Conservation (phyloP, 2,113 vertebrate species). For the Cololabis saira region DNA sequence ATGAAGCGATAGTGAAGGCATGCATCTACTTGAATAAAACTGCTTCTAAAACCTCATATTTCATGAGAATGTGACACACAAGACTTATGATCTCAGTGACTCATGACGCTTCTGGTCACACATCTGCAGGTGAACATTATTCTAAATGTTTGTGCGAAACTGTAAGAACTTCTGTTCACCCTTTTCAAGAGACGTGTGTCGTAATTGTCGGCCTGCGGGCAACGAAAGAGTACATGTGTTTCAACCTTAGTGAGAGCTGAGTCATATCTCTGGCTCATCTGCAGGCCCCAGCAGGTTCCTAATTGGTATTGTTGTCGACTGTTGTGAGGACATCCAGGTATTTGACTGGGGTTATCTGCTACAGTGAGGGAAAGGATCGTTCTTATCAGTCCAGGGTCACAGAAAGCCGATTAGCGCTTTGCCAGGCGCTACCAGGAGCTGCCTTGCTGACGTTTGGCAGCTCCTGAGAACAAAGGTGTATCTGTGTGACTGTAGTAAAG, state of each 20-base stretch:
- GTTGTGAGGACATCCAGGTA: slow-evolving; percentile 66
- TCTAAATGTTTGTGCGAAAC: slow-evolving; percentile 2
- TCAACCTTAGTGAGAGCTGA: slow-evolving; percentile 64
- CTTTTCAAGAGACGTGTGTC: slow-evolving; percentile 37
- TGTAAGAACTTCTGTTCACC: slow-evolving; percentile 35
- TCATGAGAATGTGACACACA: slow-evolving; percentile 44
- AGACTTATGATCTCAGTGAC: slow-evolving; percentile 31
- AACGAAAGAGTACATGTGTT: slow-evolving; percentile 23
- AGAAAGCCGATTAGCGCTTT: slow-evolving; percentile 68
- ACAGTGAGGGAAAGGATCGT: slow-evolving; percentile 61
- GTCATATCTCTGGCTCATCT: slow-evolving; percentile 75
- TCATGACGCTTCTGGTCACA: slow-evolving; percentile 34
- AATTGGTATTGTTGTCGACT: slow-evolving; percentile 72
- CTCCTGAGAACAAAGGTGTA: slow-evolving; percentile 66
- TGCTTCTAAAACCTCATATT: slow-evolving; percentile 41
- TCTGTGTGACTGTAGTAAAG: slow-evolving; percentile 54
- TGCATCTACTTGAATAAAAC: slow-evolving; percentile 27
- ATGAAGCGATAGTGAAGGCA: slow-evolving; percentile 15
- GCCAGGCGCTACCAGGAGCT: slow-evolving; percentile 18
- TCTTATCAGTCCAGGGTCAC: slow-evolving; percentile 74
- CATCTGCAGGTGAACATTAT: slow-evolving; percentile 3
- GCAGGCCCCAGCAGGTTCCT: slow-evolving; percentile 70
- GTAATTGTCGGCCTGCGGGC: slow-evolving; percentile 55
- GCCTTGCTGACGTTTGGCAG: slow-evolving; percentile 35
- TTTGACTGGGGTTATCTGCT: slow-evolving; percentile 71